phyloP scores from a whole-genome alignment of 2,797 vertebrate species.

The Epinephelus awoara region DNA sequence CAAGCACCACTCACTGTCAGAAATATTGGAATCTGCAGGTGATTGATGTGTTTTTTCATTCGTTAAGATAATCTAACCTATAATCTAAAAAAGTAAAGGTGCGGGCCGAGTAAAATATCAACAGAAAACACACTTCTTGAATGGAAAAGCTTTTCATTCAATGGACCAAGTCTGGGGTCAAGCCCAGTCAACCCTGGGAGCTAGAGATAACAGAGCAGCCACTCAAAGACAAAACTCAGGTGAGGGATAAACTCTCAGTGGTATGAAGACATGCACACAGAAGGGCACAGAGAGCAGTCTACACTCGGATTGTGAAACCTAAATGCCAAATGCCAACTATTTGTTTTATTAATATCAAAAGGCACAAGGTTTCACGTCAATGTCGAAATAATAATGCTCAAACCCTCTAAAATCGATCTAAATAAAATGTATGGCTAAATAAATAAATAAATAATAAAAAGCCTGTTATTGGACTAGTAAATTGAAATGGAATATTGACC shows the following conservation, averaged over 20 bases:
- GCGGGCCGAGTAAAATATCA: constrained; percentile 23
- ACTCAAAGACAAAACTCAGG: constrained; percentile 12
- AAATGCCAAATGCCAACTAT: neutral
- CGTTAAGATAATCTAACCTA: constrained; percentile 7
- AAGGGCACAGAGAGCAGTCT: neutral
- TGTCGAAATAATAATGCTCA: neutral
- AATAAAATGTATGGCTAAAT: neutral
- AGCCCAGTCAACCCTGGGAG: constrained; percentile 29
- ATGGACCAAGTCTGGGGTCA: constrained; percentile 24
- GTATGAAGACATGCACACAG: constrained; percentile 8
- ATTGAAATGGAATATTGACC: constrained; percentile 4
- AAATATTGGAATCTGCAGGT: constrained; percentile 17
- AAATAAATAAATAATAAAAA: constrained; percentile 3
- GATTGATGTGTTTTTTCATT: constrained; percentile 34
- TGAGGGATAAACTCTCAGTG: constrained; percentile 14
- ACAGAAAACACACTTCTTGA: constrained; percentile 26
- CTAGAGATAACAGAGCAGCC: constrained; percentile 44
- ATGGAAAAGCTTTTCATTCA: constrained; percentile 37
- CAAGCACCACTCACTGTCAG: neutral
- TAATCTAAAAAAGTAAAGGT: constrained; percentile 23
- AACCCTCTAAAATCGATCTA: neutral
- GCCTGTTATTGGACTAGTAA: neutral
- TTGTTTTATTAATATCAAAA: neutral
- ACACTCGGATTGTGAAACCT: neutral
- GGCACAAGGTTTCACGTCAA: neutral